Evolutionary conservation across 2,888 invertebrate genomes (phyloP).

Genomic region (Drosophila infuscata): DNA sequence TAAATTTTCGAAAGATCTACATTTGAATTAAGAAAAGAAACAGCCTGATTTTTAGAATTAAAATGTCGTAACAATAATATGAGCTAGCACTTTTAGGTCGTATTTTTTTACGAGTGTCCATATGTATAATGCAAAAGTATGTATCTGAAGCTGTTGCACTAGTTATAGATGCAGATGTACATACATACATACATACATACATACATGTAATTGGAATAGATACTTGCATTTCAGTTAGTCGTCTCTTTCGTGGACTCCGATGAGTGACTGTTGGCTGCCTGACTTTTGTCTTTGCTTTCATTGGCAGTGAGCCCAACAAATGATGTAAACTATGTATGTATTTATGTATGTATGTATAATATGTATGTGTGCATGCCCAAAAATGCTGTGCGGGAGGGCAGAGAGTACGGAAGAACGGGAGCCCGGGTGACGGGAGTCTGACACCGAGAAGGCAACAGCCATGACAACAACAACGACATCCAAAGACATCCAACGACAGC

Average conservation of each 20-base stretch:
- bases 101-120: background rate
- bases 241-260: slow-evolving; percentile 50
- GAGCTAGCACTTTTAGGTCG: background rate
- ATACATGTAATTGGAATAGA: slow-evolving; percentile 40
- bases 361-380: slow-evolving; percentile 40
- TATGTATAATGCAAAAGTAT: too few relatives aligned
- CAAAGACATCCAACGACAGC: background rate
- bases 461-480: background rate
- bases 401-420: slow-evolving; percentile 14
- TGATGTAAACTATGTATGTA: slow-evolving; percentile 60
- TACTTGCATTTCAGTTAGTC: slow-evolving; percentile 59
- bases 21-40: background rate
- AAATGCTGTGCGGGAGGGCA: slow-evolving; percentile 63
- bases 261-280: slow-evolving; percentile 65
- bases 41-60: background rate
- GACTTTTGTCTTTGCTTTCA: slow-evolving; percentile 66
- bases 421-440: slow-evolving; percentile 30
- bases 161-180: slow-evolving; percentile 5
- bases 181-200: slow-evolving; percentile 2
- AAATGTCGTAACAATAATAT: background rate
- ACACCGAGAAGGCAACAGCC: slow-evolving; percentile 17
- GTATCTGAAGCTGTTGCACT: slow-evolving; percentile 2
- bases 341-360: slow-evolving; percentile 10
- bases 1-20: slow-evolving; percentile 12
- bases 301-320: slow-evolving; percentile 71